Percentiles rank a stretch among this genome's conserved stretches.
These are phyloP conservation scores for Sinopyrophorus schimmeli DNA, from an alignment of 2,888 invertebrate species.

Conservation along the genomic window DNA sequence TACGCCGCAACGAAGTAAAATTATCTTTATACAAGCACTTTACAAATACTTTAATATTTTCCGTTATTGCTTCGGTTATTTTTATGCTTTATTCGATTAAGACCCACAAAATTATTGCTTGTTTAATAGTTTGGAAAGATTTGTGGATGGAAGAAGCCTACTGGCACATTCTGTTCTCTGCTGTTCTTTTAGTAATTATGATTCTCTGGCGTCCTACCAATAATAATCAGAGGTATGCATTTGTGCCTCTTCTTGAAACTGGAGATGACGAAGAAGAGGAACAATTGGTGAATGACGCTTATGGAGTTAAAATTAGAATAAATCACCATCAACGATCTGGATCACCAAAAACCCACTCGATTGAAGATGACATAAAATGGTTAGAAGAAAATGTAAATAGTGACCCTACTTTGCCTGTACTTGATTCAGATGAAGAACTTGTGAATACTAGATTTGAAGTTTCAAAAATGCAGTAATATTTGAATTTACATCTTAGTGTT, in stretches of 20 bases:
- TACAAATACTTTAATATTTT: constrained; percentile 90
- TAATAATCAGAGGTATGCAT: constrained; percentile 93
- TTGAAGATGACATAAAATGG: constrained; percentile 86
- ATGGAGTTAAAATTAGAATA: constrained; percentile 76
- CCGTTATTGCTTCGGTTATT: constrained; percentile 85
- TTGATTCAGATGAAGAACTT: constrained; percentile 82
- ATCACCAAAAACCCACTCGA: constrained; percentile 57
- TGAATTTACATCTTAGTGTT: no score
- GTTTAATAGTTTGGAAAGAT: constrained; percentile 86
- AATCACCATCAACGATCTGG: constrained; percentile 47
- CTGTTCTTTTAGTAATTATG: constrained; percentile 89
- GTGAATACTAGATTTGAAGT: constrained; percentile 85
- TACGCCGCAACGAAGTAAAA: constrained; percentile 89
- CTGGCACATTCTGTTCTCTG: constrained; percentile 92
- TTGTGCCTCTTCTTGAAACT: constrained; percentile 88
- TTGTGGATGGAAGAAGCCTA: constrained; percentile 94
- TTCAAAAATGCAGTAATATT: constrained; percentile 84
- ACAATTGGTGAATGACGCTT: constrained; percentile 83
- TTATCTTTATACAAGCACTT: constrained; percentile 89
- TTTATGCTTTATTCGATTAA: constrained; percentile 94
- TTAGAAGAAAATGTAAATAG: constrained; percentile 89
- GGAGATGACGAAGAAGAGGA: constrained; percentile 82
- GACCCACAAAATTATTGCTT: constrained; percentile 61
- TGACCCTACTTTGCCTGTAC: constrained; percentile 69
- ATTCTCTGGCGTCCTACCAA: constrained; percentile 93